phyloP scores from a whole-genome alignment of 2,113 vertebrate genomes.

The Melanostigma gelatinosum region DNA sequence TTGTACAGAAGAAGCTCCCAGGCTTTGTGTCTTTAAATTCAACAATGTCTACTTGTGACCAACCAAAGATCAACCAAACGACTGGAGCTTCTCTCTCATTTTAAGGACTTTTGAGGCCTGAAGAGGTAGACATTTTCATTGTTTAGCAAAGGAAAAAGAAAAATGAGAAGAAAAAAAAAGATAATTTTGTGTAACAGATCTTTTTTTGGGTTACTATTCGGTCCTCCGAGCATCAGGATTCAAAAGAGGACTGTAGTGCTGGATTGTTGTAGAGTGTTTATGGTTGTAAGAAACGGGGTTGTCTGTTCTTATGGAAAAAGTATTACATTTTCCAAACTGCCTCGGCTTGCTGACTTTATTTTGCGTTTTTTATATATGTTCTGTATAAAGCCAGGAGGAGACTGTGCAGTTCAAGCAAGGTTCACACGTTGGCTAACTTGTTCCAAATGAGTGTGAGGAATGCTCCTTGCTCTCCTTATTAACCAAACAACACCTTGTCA shows the following conservation, averaged over 20 bases:
- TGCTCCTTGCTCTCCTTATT: constrained; percentile 56
- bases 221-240: not conserved
- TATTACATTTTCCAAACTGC: constrained; percentile 17
- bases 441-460: constrained; percentile 70
- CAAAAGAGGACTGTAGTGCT: constrained; percentile 3
- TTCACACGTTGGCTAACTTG: constrained; percentile 61
- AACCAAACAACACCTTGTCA: constrained; percentile 68
- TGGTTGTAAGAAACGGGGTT: constrained; percentile 1
- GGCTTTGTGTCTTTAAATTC: constrained; percentile 7
- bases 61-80: not conserved
- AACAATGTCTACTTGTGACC: not conserved
- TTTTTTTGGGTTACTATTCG: not conserved
- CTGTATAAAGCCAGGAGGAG: constrained; percentile 20
- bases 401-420: constrained; percentile 46
- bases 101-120: not conserved
- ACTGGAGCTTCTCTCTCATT: not conserved
- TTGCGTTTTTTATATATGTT: constrained; percentile 34
- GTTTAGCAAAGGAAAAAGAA: not conserved
- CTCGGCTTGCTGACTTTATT: constrained; percentile 11
- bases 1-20: not conserved
- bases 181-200: not conserved
- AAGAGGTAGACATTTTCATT: not conserved
- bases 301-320: constrained; percentile 14
- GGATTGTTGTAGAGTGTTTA: constrained; percentile 19
- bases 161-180: not conserved